Conservation (phyloP, 2,113 vertebrate species). For the Artemisiospiza belli region DNA sequence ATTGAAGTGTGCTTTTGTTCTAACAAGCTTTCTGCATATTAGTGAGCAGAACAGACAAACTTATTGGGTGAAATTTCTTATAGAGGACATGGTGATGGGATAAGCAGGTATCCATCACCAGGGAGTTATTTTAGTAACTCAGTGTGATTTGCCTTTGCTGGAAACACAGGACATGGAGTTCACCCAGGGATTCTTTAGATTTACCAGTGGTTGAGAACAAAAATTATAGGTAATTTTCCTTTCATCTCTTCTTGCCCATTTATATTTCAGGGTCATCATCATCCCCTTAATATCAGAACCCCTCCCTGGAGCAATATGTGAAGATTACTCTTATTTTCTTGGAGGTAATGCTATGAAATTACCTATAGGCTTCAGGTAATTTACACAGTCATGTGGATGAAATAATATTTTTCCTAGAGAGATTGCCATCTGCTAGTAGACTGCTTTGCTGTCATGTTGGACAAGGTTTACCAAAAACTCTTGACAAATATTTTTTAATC, state of each 20-base stretch:
- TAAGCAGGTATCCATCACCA: background rate
- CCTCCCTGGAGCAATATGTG: conserved; percentile 11
- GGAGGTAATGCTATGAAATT: conserved; percentile 51
- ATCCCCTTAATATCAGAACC: conserved; percentile 28
- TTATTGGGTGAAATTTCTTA: background rate
- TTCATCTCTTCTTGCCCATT: conserved; percentile 50
- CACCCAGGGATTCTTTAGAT: conserved; percentile 6
- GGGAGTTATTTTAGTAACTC: background rate
- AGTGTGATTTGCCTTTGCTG: background rate
- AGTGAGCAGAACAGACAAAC: background rate
- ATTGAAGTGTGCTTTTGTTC: background rate
- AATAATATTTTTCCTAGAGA: conserved; percentile 29
- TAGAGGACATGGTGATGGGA: background rate
- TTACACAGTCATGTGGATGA: background rate
- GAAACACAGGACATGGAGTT: background rate
- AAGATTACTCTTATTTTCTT: conserved; percentile 63
- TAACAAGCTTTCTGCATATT: background rate
- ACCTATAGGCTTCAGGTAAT: conserved; percentile 21
- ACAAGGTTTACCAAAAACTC: background rate
- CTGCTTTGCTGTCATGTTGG: background rate
- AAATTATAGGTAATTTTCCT: conserved; percentile 58
- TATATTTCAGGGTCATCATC: conserved; percentile 36
- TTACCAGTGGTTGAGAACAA: conserved; percentile 7
- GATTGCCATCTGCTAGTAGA: background rate
- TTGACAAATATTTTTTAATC: background rate